Evolutionary conservation across 30 jellyfish, hydroid and myxozoan species (phyloP), one percentile per base, ranked within the genome.

Genomic region (Rhopilema esculentum): DNA sequence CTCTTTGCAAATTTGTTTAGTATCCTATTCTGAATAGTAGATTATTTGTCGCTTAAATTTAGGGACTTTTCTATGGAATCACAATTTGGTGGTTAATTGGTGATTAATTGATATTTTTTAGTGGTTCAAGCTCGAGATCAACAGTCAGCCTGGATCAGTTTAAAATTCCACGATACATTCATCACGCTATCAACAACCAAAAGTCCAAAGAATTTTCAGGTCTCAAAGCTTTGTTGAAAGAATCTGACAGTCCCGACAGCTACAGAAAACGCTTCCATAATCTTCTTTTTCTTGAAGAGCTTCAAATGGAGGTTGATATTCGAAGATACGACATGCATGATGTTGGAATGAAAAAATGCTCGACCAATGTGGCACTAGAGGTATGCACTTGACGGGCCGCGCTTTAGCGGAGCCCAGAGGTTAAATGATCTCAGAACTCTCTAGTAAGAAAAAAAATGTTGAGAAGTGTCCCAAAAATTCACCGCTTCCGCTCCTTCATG

Each of bases 241-340:
- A 71, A 19, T 27, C 30, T 15, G 20, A 48, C 6, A 64, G 81
- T 0, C 66, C 23, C 16, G 28, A 28, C 7, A 71, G 21, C 48
- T 74, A 70, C 49, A 64, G 9, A 27, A 22, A 72, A 23, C 57
- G 48, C 27, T 84, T 84, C 66, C 80, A 72, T 61, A 70, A 86
- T 1, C 83, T 84, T n/a, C 57, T 84, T 67, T 76, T 49, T 57
- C 61, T 84, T 26, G 87, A 84, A 72, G 92, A 84, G 40, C 86
- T 84, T 17, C 92, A 84, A 40, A 53, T 63, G 92, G 92, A 84
- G 81, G 50, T 84, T 28, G 92, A 84, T 40, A 74, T 84, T 16
- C 57, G 72, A 23, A 49, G 82, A 53, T 84, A 32, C 64, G 86
- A 71, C 31, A 22, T 84, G 75, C 2, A 28, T 48, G 73, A 31